A percentile compares a stretch with the other conserved stretches of the same genome.
These are phyloP conservation scores for Selenia dentaria DNA, from an alignment of 2,888 invertebrate species.

Conservation along the genomic window DNA sequence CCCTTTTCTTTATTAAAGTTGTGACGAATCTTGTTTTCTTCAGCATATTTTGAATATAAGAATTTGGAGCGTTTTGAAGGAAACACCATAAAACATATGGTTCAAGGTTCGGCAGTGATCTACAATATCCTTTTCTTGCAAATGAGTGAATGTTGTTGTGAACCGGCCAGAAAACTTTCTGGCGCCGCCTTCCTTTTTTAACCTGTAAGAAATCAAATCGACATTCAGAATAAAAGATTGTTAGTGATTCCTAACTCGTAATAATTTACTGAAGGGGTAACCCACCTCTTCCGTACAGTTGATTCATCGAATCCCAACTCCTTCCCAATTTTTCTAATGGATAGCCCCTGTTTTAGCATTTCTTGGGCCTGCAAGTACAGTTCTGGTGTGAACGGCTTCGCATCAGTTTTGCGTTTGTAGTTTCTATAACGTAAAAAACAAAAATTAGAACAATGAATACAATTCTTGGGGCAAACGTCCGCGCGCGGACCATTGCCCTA, in stretches of 20 bases:
- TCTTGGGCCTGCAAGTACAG: constrained; percentile 4
- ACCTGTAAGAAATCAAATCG: constrained; percentile 3
- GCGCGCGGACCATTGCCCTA: constrained; percentile 3
- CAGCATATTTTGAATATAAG: constrained; percentile 12
- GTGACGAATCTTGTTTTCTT: constrained; percentile 16
- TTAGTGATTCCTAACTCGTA: constrained; percentile 5
- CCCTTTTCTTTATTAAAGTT: constrained; percentile 18
- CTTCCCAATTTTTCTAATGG: constrained; percentile 5
- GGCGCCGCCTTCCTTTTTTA: constrained; percentile 11
- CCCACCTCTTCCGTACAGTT: constrained; percentile 4
- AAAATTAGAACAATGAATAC: constrained; percentile 1
- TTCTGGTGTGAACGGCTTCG: constrained; percentile 4
- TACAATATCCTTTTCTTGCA: constrained; percentile 13
- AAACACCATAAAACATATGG: constrained; percentile 10
- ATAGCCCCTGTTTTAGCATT: constrained; percentile 3
- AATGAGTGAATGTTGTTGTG: constrained; percentile 12
- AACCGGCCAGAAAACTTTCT: constrained; percentile 9
- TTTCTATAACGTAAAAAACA: neutral
- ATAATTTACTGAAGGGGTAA: constrained; percentile 5
- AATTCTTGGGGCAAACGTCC: constrained; percentile 1
- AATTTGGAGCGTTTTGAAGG: constrained; percentile 11
- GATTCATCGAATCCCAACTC: constrained; percentile 4
- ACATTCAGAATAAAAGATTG: constrained; percentile 4
- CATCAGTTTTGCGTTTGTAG: constrained; percentile 2
- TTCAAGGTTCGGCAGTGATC: constrained; percentile 12